Evolutionary conservation across 1,140 invertebrate genomes (phyloP).

Genomic region (Panagrolaimus sp.): DNA sequence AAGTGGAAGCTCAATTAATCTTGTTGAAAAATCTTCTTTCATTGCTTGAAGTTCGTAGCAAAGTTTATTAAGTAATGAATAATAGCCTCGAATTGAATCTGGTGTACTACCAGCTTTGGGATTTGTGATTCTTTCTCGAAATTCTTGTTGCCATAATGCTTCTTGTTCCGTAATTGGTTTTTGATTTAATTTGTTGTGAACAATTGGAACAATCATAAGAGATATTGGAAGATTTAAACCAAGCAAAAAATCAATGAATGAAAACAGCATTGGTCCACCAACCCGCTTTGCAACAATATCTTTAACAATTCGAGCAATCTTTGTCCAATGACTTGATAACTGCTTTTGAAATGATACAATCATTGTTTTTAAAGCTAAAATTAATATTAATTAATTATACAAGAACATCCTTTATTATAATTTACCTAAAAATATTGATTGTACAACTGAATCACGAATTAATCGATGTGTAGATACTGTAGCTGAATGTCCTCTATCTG

Average conservation of each 20-base stretch:
- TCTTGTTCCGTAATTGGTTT: slow-evolving; percentile 52
- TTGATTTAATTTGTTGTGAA: slow-evolving; percentile 64
- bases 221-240: slow-evolving; percentile 86
- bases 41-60: slow-evolving; percentile 37
- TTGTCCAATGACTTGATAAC: slow-evolving; percentile 82
- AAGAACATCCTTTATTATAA: slow-evolving; percentile 12
- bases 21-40: slow-evolving; percentile 41
- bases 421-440: slow-evolving; percentile 51
- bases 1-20: slow-evolving; percentile 46
- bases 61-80: slow-evolving; percentile 34
- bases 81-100: slow-evolving; percentile 22
- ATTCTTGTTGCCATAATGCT: slow-evolving; percentile 52
- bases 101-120: slow-evolving; percentile 11
- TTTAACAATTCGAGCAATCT: slow-evolving; percentile 80
- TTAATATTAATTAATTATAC: slow-evolving; percentile 34
- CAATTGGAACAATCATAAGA: slow-evolving; percentile 85
- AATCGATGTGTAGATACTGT: slow-evolving; percentile 58
- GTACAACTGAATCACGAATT: slow-evolving; percentile 55
- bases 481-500: slow-evolving; percentile 56
- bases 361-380: slow-evolving; percentile 83
- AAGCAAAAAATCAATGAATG: slow-evolving; percentile 91
- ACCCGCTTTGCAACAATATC: slow-evolving; percentile 76
- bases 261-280: slow-evolving; percentile 83
- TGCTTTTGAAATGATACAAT: slow-evolving; percentile 90
- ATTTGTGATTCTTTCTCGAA: slow-evolving; percentile 30